Conservation (phyloP, 2,113 vertebrate species). For the Salminus brasiliensis region DNA sequence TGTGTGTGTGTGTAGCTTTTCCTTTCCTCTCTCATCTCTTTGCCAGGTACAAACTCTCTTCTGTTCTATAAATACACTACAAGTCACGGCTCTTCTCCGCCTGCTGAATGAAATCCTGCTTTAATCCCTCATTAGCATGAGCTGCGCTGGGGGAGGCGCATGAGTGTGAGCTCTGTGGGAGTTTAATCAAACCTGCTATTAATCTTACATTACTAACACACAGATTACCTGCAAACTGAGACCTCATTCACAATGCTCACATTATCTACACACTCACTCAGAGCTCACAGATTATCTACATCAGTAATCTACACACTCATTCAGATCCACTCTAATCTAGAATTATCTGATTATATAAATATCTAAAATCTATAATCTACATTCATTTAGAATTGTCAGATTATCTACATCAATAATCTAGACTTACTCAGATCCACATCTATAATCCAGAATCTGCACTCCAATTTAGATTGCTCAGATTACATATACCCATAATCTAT, state of each 20-base stretch:
- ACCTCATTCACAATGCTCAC: not conserved
- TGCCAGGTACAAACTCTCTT: not conserved
- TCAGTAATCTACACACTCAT: not conserved
- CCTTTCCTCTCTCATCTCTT: slow-evolving; percentile 7
- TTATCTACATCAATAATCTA: no score
- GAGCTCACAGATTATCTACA: not conserved
- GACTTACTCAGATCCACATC: no score
- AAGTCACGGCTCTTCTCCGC: slow-evolving; percentile 5
- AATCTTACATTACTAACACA: not conserved
- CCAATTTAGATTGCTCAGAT: no score
- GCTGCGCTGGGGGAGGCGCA: not conserved
- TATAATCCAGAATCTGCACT: no score
- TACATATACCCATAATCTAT: no score
- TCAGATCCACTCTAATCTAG: no score
- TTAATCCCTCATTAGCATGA: slow-evolving; percentile 33
- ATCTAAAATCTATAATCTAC: no score
- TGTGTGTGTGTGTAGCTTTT: not conserved
- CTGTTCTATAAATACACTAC: slow-evolving; percentile 24
- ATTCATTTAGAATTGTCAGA: no score
- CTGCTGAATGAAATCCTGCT: not conserved
- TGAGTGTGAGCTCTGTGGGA: not conserved
- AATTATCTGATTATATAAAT: no score
- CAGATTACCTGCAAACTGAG: slow-evolving; percentile 19
- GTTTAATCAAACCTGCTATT: slow-evolving; percentile 18
- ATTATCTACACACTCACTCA: slow-evolving; percentile 1